Percentiles rank a stretch among this genome's conserved stretches.
Evolutionary conservation across 2,888 invertebrate genomes (phyloP).

Genomic region (Oxycera nigricornis): DNA sequence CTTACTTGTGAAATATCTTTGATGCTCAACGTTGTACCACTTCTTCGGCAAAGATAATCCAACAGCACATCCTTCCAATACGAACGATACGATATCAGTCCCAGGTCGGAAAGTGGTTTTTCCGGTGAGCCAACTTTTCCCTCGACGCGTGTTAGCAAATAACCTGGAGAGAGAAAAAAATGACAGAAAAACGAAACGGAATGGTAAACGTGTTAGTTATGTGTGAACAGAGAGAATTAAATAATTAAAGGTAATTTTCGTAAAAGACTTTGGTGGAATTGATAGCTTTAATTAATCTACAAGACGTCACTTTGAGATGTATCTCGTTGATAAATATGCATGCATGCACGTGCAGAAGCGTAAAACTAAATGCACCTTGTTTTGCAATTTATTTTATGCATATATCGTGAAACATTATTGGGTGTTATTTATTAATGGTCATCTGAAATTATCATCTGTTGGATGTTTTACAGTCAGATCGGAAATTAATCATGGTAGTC

Average conservation of each 20-base stretch:
- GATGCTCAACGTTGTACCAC: slow-evolving; percentile 88
- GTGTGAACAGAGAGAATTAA: background rate
- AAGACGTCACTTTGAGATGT: background rate
- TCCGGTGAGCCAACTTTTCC: slow-evolving; percentile 99
- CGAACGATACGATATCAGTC: slow-evolving; percentile 95
- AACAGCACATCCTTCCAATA: slow-evolving; percentile 98
- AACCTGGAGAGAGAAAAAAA: slow-evolving; percentile 73
- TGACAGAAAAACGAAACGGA: slow-evolving; percentile 7
- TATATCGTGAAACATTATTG: background rate
- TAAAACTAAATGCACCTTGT: background rate
- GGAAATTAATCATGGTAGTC: background rate
- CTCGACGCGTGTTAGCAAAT: slow-evolving; percentile 92
- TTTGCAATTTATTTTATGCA: background rate
- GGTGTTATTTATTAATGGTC: background rate
- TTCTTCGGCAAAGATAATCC: slow-evolving; percentile 87
- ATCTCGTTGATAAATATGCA: background rate
- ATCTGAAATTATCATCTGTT: background rate
- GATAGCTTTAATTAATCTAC: background rate
- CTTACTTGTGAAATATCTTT: slow-evolving; percentile 75
- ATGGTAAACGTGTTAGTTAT: background rate
- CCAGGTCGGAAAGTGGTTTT: slow-evolving; percentile 96
- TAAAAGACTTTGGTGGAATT: background rate
- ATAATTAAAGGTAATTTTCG: slow-evolving; percentile 8
- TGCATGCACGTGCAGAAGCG: background rate
- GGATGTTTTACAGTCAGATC: background rate